Base-by-base conservation (phyloP, 2,888 invertebrate genomes). In the Thera obeliscata region DNA sequence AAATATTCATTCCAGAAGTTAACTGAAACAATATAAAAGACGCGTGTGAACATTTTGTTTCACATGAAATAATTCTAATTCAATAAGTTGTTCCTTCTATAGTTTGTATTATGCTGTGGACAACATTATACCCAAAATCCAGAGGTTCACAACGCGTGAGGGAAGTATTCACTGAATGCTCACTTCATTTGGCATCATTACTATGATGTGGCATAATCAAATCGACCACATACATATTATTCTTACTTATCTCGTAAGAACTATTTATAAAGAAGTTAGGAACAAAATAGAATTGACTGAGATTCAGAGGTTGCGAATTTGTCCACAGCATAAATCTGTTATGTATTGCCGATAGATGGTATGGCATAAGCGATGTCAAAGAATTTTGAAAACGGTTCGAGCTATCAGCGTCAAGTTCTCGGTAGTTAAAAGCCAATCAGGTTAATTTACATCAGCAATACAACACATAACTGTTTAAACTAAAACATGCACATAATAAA, bases 261-360 rank as follows among this genome's bases (percentile, higher is more conserved):
- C 12, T 50, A 33, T 56, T 11, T 33, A 56, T 22, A 6, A 52
- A 22, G 56, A 68, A 50, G 50, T 67, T 46, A 33, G 48, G 55
- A 50, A 56, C 41, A 61, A 64, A 41, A 11, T 43, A 52, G 11
- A 54, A 46, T 61, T 49, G 41, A 35, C 12, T 46, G n/a, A 22
- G 22, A 22, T 6, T 49, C n/a, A 36, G 9, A 35, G 36, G 2
- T 46, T 22, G 33, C 49, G 48, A 60, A 56, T 60, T 67, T 36
- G 78, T 81, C 84, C 85, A 82, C 69, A 73, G 76, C 81, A 81
- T 74, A 82, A 73, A 75, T 73, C 79, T 81, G 84, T 84, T 82
- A 87, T 87, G 91, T 91, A 91, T 91, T 91, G 91, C 91, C 91
- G 89, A 91, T 71, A 86, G 80, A 86, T 72, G 72, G 86, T 78